Conservation (phyloP, 2,113 vertebrate species). For the Coptodon rendalli region DNA sequence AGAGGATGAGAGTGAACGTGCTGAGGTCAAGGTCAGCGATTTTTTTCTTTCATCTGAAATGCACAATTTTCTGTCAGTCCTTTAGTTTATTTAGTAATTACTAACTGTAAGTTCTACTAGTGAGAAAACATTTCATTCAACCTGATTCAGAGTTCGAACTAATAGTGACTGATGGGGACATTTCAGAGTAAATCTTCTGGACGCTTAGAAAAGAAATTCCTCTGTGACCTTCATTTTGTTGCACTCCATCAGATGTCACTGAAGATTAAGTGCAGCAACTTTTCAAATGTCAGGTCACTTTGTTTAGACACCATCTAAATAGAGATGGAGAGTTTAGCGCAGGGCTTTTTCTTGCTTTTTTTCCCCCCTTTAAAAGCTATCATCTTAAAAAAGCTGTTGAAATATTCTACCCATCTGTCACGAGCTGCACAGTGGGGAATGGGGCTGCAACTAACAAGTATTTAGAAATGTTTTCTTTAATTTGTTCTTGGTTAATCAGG, state of each 20-base stretch:
- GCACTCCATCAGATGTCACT: not conserved
- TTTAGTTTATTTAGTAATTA: not conserved
- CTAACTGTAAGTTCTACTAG: not conserved
- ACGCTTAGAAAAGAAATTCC: not conserved
- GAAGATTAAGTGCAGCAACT: not conserved
- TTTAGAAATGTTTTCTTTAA: not conserved
- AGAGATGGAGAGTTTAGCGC: not conserved
- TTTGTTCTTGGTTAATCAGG: not conserved
- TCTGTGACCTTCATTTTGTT: not conserved
- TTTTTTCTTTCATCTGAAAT: not conserved
- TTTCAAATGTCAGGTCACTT: constrained; percentile 2
- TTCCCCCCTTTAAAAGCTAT: not conserved
- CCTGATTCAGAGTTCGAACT: not conserved
- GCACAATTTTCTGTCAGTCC: not conserved
- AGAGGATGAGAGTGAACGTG: constrained; percentile 3
- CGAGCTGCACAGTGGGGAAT: not conserved
- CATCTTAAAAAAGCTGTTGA: not conserved
- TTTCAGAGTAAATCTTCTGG: not conserved
- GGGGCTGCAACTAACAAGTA: not conserved
- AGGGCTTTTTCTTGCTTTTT: not conserved
- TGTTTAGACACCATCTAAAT: constrained; percentile 7
- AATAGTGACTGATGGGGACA: not conserved
- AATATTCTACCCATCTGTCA: not conserved
- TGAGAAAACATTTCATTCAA: not conserved
- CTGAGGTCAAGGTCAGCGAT: constrained; percentile 58